Conservation (phyloP, 1,140 invertebrate genomes). For the Octopus sinensis region DNA sequence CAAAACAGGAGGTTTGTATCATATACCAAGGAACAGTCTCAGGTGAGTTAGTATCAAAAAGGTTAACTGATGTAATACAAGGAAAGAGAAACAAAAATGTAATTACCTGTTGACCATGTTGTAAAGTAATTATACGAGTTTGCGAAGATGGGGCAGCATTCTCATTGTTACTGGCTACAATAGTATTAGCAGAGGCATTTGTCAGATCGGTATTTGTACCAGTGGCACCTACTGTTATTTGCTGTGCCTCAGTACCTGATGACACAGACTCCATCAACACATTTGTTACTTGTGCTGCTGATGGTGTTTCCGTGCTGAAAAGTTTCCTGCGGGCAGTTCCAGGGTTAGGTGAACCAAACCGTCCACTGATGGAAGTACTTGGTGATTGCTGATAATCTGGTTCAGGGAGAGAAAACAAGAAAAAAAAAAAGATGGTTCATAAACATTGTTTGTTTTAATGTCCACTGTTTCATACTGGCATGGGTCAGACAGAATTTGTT, state of each 20-base stretch:
- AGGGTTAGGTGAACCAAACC: constrained; percentile 55
- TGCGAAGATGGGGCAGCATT: background rate
- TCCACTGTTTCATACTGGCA: too few relatives aligned
- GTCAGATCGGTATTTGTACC: background rate
- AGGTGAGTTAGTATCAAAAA: background rate
- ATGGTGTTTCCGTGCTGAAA: constrained; percentile 38
- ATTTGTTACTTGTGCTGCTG: constrained; percentile 8
- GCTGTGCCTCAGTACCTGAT: constrained; percentile 15
- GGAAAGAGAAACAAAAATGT: background rate
- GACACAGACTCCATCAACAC: constrained; percentile 12
- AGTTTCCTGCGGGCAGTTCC: constrained; percentile 54
- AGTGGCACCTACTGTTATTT: constrained; percentile 14
- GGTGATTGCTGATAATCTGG: constrained; percentile 52
- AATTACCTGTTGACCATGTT: constrained; percentile 46
- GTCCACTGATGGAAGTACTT: constrained; percentile 48
- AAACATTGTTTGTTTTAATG: constrained; percentile 9
- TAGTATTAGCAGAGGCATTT: background rate
- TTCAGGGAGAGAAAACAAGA: too few relatives aligned
- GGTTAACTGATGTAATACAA: background rate
- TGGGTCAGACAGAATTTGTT: too few relatives aligned
- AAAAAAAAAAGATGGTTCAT: background rate
- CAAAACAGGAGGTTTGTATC: too few relatives aligned
- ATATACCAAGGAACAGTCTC: too few relatives aligned
- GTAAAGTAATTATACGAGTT: constrained; percentile 39
- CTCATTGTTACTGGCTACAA: background rate